Evolutionary conservation across 2,797 vertebrate genomes (phyloP).

Genomic region (Halcyon smyrnensis): DNA sequence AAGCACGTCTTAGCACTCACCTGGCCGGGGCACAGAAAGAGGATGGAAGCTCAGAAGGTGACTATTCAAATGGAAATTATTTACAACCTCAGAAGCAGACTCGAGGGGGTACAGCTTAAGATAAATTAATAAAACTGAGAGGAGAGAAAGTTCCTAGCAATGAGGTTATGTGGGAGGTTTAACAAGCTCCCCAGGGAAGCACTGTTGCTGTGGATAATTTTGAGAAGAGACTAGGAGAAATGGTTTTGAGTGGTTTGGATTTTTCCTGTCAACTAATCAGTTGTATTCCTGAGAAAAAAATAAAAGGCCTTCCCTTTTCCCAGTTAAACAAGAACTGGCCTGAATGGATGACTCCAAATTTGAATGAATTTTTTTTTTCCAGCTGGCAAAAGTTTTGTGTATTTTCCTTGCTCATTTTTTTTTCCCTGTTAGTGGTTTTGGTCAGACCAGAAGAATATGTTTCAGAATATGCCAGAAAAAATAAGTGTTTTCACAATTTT

Average conservation of each 20-base stretch:
- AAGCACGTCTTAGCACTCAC: background rate
- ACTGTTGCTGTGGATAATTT: background rate
- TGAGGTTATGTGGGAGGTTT: slow-evolving; percentile 12
- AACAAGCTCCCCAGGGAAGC: slow-evolving; percentile 36
- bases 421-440: background rate
- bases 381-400: background rate
- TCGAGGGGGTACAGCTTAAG: background rate
- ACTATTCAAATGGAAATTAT: background rate
- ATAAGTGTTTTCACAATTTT: background rate
- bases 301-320: background rate
- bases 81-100: background rate
- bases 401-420: background rate
- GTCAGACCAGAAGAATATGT: background rate
- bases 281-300: background rate
- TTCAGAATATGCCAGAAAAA: slow-evolving; percentile 26
- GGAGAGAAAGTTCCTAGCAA: background rate
- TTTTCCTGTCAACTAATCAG: slow-evolving; percentile 16
- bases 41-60: background rate
- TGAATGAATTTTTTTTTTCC: background rate
- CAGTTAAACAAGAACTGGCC: background rate
- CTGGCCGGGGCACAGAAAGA: background rate
- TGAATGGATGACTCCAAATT: background rate
- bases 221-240: background rate
- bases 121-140: background rate
- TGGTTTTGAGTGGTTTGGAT: background rate